These are phyloP conservation scores for Notospermus geniculatus DNA, from an alignment of 1,140 invertebrate genomes.

Conservation along the genomic window DNA sequence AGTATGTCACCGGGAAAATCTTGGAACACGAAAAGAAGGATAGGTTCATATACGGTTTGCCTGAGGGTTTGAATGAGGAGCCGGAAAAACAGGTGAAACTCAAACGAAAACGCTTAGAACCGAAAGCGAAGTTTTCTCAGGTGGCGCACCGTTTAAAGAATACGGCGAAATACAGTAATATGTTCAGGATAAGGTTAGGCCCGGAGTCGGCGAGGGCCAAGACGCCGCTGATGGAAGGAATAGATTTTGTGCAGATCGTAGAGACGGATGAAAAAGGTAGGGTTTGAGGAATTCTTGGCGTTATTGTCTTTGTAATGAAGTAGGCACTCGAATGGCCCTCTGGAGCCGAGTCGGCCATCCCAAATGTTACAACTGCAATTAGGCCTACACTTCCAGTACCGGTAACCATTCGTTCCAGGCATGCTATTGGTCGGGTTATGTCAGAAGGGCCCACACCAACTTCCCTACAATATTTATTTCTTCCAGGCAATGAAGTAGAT, in stretches of 20 bases:
- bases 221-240: slow-evolving; percentile 40
- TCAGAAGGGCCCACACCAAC: too few relatives aligned
- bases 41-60: slow-evolving; percentile 34
- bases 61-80: slow-evolving; percentile 26
- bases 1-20: slow-evolving; percentile 37
- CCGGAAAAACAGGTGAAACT: slow-evolving; percentile 22
- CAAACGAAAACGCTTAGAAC: slow-evolving; percentile 25
- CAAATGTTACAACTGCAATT: too few relatives aligned
- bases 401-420: neutral
- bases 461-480: too few relatives aligned
- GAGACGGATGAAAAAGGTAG: slow-evolving; percentile 29
- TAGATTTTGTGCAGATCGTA: slow-evolving; percentile 31
- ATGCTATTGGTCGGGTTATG: neutral
- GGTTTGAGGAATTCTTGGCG: slow-evolving; percentile 3
- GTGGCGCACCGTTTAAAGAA: slow-evolving; percentile 19
- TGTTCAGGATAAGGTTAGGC: slow-evolving; percentile 29
- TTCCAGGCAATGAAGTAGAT: slow-evolving; percentile 28
- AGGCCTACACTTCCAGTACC: too few relatives aligned
- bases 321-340: too few relatives aligned
- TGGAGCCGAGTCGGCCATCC: too few relatives aligned
- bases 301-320: too few relatives aligned
- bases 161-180: slow-evolving; percentile 26
- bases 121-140: slow-evolving; percentile 11
- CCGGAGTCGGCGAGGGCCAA: slow-evolving; percentile 20
- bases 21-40: slow-evolving; percentile 37